These are phyloP conservation scores for Diplolepis rosae DNA, from an alignment of 2,888 invertebrate species.

Conservation along the genomic window DNA sequence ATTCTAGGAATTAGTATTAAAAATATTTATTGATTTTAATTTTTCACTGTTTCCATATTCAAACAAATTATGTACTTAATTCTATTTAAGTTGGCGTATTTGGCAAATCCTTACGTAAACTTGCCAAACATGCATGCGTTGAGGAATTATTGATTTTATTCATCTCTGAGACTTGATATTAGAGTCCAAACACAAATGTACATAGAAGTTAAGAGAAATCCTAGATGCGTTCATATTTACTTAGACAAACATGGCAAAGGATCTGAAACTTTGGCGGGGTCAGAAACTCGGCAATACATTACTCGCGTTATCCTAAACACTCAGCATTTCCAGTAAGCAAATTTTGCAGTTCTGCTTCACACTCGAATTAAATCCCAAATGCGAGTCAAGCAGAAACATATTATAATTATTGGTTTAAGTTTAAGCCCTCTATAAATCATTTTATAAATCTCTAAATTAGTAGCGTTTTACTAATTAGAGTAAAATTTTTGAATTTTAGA, in stretches of 20 bases:
- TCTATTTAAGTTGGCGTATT: no score
- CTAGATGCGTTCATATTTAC: slow-evolving; percentile 48
- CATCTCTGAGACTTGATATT: slow-evolving; percentile 40
- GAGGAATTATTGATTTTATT: slow-evolving; percentile 18
- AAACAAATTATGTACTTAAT: no score
- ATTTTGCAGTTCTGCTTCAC: background rate
- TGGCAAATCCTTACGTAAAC: no score
- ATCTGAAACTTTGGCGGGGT: slow-evolving; percentile 47
- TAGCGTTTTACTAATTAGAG: no score
- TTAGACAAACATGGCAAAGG: slow-evolving; percentile 51
- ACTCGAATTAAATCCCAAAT: background rate
- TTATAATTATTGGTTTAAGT: no score
- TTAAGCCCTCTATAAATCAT: no score
- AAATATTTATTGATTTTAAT: no score
- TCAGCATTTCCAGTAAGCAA: slow-evolving; percentile 7
- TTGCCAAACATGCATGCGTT: background rate
- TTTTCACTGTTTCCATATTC: no score
- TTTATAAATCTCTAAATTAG: no score
- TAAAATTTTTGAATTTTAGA: no score
- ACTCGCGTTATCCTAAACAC: background rate
- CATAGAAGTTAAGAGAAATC: slow-evolving; percentile 40
- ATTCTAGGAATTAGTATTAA: no score
- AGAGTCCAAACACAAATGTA: slow-evolving; percentile 43
- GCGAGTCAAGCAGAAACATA: background rate
- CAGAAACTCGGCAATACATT: slow-evolving; percentile 19